Base-by-base conservation (phyloP, 2,113 vertebrate genomes). In the Nannobrachium achirus region DNA sequence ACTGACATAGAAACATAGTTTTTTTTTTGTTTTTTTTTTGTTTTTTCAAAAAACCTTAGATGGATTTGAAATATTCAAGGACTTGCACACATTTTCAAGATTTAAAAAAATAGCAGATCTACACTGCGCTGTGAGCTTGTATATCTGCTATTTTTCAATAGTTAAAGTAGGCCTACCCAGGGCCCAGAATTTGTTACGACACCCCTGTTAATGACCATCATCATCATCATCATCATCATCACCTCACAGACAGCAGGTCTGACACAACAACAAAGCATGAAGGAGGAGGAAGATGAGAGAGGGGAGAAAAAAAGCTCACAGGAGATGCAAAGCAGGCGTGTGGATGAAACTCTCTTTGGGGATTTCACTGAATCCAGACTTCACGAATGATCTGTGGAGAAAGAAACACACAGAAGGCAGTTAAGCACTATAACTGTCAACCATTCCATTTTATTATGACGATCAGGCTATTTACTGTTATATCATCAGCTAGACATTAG, bases 241-340 rank as follows among this genome's bases (percentile, higher is more conserved):
- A 80, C 60, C 55, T 69, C 67, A 77, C 55, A 73, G 38, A 77
- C 63, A 80, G 50, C 62, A 65, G 69, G 63, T 44, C 25, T 33
- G 25, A 33, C 25, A 33, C 20, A 25, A 1, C 1, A 80, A 80
- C 61, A 85, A 79, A 88, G 60, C 75, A 63, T 56, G 60, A 69
- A 25, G 49, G 93, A 94, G 69, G 25, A 25, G 25, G 4, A 4
- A 25, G 25, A 25, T n/a, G 25, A 25, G 25, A 25, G 25, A 25
- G 25, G 4, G 60, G 25, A 49, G 93, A 94, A 66, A 63, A 55
- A 58, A 74, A 77, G 69, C 98, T 99, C 93, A 99, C 98, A 99
- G 95, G 88, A 99, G 97, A 92, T 99, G 96, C 88, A 99, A 95
- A 85, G 95, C 96, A 73, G 97, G 95, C 88, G 94, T 96, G 93